Conservation (phyloP, 2,113 vertebrate genomes). For the western clawed frog (Xenopus tropicalis) region UCB_Xtro_10.0 CM004444.2:95120001-95120500, state of each 20-base stretch:
- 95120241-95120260: slow-evolving; percentile 71
- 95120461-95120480: neutral
- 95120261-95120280: slow-evolving; percentile 61
- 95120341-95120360: slow-evolving; percentile 76
- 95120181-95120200: slow-evolving; percentile 77
- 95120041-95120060: too few species aligned
- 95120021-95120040: too few species aligned
- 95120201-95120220: slow-evolving; percentile 60
- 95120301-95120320: slow-evolving; percentile 75
- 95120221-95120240: slow-evolving; percentile 54
- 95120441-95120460: slow-evolving; percentile 12
- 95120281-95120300: slow-evolving; percentile 71
- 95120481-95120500: too few species aligned
- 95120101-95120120: too few species aligned
- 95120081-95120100: too few species aligned
- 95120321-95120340: slow-evolving; percentile 73
- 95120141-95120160: slow-evolving; percentile 52
- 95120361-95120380: slow-evolving; percentile 69
- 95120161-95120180: slow-evolving; percentile 87
- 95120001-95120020: too few species aligned
- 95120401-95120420: slow-evolving; percentile 73
- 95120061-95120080: too few species aligned
- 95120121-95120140: too few species aligned
- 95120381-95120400: slow-evolving; percentile 68
- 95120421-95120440: slow-evolving; percentile 47